Evolutionary conservation across 2,888 invertebrate genomes (phyloP).

Genomic region (Leptogaster cylindrica): DNA sequence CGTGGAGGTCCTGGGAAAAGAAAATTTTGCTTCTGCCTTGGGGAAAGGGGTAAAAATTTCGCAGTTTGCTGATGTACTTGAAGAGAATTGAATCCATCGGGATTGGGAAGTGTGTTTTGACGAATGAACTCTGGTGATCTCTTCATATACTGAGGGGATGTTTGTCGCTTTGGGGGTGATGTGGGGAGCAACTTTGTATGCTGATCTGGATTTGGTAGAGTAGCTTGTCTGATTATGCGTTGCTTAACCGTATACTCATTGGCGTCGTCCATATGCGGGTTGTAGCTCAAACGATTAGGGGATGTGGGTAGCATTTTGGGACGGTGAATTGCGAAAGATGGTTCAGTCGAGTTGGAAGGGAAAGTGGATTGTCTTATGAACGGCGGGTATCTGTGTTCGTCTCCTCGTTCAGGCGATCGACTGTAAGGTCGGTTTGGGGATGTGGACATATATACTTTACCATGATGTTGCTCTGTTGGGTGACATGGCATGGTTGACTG

Average conservation of each 20-base stretch:
- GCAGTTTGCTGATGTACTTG: conserved; percentile 54
- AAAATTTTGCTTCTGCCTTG: conserved; percentile 59
- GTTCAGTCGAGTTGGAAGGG: conserved; percentile 52
- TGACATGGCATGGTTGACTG: conserved; percentile 60
- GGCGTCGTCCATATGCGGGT: conserved; percentile 47
- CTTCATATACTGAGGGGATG: conserved; percentile 57
- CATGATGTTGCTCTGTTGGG: conserved; percentile 47
- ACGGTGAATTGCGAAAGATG: conserved; percentile 31
- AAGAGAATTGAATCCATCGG: conserved; percentile 58
- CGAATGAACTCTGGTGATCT: conserved; percentile 60
- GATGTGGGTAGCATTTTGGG: conserved; percentile 57
- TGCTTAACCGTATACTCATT: conserved; percentile 52
- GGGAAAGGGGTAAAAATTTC: conserved; percentile 60
- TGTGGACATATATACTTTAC: conserved; percentile 58
- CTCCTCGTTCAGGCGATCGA: conserved; percentile 59
- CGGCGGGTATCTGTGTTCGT: conserved; percentile 56
- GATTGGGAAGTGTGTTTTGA: conserved; percentile 60
- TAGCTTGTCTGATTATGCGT: conserved; percentile 58
- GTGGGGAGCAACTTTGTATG: conserved; percentile 60
- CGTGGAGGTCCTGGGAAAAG: conserved; percentile 57
- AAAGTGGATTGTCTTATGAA: conserved; percentile 60
- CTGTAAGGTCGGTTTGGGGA: conserved; percentile 59
- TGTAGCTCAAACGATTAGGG: conserved; percentile 51
- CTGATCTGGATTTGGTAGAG: conserved; percentile 60
- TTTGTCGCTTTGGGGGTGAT: conserved; percentile 60